These are phyloP conservation scores for Beris chalybata DNA, from an alignment of 2,888 invertebrate genomes.

Conservation along the genomic window DNA sequence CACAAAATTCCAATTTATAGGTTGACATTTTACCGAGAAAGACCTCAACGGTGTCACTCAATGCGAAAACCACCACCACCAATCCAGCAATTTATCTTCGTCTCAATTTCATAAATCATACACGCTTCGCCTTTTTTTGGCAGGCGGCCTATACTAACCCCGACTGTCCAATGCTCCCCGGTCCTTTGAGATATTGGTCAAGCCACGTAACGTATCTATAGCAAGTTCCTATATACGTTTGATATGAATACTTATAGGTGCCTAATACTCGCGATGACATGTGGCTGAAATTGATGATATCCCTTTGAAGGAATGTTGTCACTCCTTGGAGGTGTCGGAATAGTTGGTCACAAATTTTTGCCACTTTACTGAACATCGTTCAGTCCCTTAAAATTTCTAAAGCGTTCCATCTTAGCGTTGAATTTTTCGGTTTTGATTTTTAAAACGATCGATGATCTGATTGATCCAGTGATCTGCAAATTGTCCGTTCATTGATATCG, in stretches of 20 bases:
- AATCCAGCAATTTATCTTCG: conserved; percentile 30
- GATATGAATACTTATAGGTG: no score
- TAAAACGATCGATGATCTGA: conserved; percentile 20
- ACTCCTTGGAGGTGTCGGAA: conserved; percentile 23
- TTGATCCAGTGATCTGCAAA: conserved; percentile 31
- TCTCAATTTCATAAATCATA: conserved; percentile 35
- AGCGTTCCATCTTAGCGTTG: no score
- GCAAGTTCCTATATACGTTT: no score
- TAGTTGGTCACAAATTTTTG: conserved; percentile 20
- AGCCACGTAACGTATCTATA: no score
- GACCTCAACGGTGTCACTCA: conserved; percentile 16
- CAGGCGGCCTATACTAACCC: conserved; percentile 8
- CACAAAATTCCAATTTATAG: conserved; percentile 31
- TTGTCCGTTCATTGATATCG: conserved; percentile 29
- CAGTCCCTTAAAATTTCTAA: no score
- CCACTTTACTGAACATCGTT: conserved; percentile 16
- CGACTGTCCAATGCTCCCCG: no score
- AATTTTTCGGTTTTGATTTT: no score
- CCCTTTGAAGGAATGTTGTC: conserved; percentile 15
- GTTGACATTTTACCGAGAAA: conserved; percentile 32
- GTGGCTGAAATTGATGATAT: conserved; percentile 8
- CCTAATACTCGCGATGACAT: no score
- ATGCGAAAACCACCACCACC: conserved; percentile 17
- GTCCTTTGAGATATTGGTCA: no score
- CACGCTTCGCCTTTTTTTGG: conserved; percentile 28